Evolutionary conservation across 2,113 vertebrate genomes (phyloP).

Genomic region (Albula goreensis): DNA sequence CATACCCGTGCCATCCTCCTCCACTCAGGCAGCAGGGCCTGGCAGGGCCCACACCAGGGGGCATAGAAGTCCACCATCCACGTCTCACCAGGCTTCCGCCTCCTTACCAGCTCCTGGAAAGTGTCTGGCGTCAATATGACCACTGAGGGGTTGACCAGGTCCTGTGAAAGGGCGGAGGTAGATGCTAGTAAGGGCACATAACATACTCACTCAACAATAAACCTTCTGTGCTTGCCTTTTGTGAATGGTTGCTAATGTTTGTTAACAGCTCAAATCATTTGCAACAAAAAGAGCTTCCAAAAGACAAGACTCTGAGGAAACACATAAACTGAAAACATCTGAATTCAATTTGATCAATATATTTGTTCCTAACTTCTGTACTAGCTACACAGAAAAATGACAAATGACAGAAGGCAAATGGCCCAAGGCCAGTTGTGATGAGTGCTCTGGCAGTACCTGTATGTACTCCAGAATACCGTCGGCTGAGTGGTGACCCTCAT

Average conservation of each 20-base stretch:
- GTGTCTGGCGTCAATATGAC: slow-evolving; percentile 79
- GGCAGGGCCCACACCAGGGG: slow-evolving; percentile 96
- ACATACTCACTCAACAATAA: too few species aligned
- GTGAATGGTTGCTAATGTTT: too few species aligned
- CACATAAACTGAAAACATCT: too few species aligned
- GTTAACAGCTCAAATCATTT: too few species aligned
- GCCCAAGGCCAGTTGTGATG: too few species aligned
- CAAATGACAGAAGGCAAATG: too few species aligned
- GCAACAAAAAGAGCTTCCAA: too few species aligned
- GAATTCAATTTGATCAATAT: too few species aligned
- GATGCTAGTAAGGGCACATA: not conserved
- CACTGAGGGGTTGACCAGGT: slow-evolving; percentile 87
- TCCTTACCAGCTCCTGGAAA: slow-evolving; percentile 79
- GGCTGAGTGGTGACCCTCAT: slow-evolving; percentile 92
- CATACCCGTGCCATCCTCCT: slow-evolving; percentile 93
- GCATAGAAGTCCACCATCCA: slow-evolving; percentile 97
- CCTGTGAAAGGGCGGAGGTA: slow-evolving; percentile 64
- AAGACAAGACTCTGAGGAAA: too few species aligned
- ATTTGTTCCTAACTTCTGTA: too few species aligned
- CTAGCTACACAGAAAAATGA: too few species aligned
- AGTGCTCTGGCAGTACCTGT: slow-evolving; percentile 68
- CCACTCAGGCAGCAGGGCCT: slow-evolving; percentile 93
- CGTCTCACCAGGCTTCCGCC: slow-evolving; percentile 70
- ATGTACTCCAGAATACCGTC: slow-evolving; percentile 94
- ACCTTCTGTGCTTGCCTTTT: too few species aligned